Percentiles rank a stretch among this genome's conserved stretches.
Conservation (phyloP, 1,140 invertebrate genomes). For the Cotesia chilonis region DNA sequence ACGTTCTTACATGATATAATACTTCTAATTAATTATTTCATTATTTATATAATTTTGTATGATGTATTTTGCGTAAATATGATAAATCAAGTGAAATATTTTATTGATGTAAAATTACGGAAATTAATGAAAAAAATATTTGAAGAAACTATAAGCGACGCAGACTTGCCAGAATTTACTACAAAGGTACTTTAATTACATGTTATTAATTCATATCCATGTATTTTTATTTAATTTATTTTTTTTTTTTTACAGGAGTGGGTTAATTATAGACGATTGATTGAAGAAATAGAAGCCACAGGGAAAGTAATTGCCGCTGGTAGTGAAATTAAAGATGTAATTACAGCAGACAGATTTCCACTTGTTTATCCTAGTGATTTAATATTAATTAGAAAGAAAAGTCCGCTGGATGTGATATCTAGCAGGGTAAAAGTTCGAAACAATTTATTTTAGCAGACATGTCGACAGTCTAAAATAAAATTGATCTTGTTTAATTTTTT, state of each 20-base stretch:
- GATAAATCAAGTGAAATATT: no score
- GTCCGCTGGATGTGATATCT: no score
- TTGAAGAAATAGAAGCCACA: no score
- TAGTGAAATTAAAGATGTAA: no score
- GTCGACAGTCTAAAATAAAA: no score
- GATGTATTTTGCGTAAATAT: constrained; percentile 3
- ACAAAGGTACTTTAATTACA: not conserved
- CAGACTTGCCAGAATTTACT: not conserved
- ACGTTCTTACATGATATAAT: constrained; percentile 31
- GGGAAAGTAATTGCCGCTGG: no score
- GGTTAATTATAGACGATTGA: not conserved
- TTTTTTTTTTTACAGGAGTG: not conserved
- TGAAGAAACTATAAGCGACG: not conserved
- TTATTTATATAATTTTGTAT: not conserved
- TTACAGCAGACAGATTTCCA: no score
- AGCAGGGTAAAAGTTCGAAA: no score
- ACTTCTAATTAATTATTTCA: constrained; percentile 23
- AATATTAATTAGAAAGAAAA: no score
- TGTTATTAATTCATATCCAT: not conserved
- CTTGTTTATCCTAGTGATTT: no score
- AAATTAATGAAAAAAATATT: constrained; percentile 1
- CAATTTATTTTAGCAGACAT: no score
- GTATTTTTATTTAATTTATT: not conserved
- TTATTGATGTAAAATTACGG: not conserved
- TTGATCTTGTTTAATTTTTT: not conserved